Evolutionary conservation across 2,888 invertebrate species (phyloP), one percentile per base, ranked within the genome.

Genomic region (Ornithoptera alexandrae): DNA sequence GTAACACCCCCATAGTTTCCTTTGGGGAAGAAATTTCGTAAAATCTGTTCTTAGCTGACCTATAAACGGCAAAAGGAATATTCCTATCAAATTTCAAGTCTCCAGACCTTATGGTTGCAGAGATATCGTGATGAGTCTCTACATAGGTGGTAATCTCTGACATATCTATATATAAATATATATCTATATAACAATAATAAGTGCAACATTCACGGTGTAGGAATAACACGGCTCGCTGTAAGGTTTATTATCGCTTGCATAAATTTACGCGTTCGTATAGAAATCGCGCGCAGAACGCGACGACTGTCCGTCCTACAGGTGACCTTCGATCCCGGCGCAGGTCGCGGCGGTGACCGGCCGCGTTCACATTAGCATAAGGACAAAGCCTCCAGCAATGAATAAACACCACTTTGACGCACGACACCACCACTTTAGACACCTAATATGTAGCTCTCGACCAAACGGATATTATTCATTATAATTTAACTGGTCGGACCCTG

Each of bases 331-430:
- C 86, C 84, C 81, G 81, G 72, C 70, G 80, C 83, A 85, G 89
- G 88, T 89, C 89, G 85, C 84, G 72, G 73, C 84, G 83, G 84
- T 87, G 89, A 88, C 90, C 89, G 87, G 84, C 87, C 84, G 84
- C 82, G 76, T 77, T 78, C 77, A 75, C 79, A 90, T 90, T 89
- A 86, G 84, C 90, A 90, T 90, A 86, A 78, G 83, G 86, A 91
- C 90, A 90, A 90, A 90, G 90, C 88, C 84, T 84, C 79, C 79
- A 78, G 78, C 83, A 81, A 81, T 85, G 85, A 87, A 85, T 85
- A 88, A 83, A 86, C 86, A 87, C 84, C 82, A 84, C 84, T 87
- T 70, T 89, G 89, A 88, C 86, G 88, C 81, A 85, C 84, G 85
- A 82, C 84, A 84, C 78, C 74, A 46, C 62, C 59, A 59, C 72